Conservation (phyloP, 2,797 vertebrate genomes). For the Petrocephalus sullivani region DNA sequence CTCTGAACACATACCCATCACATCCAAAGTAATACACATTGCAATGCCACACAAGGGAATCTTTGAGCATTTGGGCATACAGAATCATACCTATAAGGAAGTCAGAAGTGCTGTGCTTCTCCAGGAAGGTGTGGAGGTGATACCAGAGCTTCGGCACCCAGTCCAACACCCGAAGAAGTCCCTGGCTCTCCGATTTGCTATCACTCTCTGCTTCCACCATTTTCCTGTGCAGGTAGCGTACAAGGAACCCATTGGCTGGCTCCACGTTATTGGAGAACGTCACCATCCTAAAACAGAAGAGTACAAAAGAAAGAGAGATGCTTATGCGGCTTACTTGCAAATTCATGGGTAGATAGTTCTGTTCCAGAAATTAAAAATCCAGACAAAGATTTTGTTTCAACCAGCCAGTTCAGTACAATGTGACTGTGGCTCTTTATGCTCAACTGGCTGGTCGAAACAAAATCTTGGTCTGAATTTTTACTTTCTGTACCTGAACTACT, state of each 20-base stretch:
- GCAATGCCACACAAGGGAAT: neutral
- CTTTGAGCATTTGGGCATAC: neutral
- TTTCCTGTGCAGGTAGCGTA: slow-evolving; percentile 88
- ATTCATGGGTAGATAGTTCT: neutral
- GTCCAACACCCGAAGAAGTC: slow-evolving; percentile 80
- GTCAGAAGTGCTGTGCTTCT: slow-evolving; percentile 95
- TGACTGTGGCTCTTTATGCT: neutral
- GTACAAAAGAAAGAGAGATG: neutral
- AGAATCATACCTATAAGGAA: slow-evolving; percentile 85
- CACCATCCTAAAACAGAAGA: slow-evolving; percentile 75
- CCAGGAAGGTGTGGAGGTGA: slow-evolving; percentile 90
- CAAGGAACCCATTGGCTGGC: slow-evolving; percentile 87
- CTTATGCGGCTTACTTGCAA: neutral
- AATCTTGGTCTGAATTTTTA: neutral
- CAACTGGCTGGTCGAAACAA: neutral
- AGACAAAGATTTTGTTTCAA: neutral
- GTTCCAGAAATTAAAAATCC: neutral
- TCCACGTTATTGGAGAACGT: slow-evolving; percentile 96
- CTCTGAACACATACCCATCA: neutral
- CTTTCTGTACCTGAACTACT: neutral
- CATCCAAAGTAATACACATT: neutral
- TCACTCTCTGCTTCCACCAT: slow-evolving; percentile 76
- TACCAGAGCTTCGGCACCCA: slow-evolving; percentile 98
- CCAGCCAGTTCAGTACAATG: neutral
- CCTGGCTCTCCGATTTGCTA: slow-evolving; percentile 63